phyloP scores from a whole-genome alignment of 2,797 vertebrate genomes.

The Manis javanica region DNA sequence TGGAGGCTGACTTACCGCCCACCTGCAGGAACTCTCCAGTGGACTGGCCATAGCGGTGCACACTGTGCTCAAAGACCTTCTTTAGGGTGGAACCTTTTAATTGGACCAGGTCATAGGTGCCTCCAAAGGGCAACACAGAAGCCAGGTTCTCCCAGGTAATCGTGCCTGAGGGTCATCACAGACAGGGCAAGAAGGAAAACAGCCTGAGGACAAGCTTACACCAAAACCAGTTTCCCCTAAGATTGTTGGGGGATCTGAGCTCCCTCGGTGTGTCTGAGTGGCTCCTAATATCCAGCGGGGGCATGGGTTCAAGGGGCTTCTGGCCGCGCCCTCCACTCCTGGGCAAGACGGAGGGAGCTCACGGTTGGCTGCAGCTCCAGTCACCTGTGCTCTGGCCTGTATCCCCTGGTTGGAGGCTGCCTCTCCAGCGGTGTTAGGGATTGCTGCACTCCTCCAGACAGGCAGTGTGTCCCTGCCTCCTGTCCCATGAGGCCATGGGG shows the following conservation, averaged over 20 bases:
- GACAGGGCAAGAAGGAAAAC: neutral
- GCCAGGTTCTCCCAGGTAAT: slow-evolving; percentile 94
- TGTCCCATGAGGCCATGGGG: neutral
- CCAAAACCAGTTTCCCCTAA: neutral
- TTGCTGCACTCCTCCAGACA: neutral
- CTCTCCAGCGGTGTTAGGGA: neutral
- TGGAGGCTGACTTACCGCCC: slow-evolving; percentile 88
- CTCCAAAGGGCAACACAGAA: slow-evolving; percentile 93
- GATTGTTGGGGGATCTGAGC: neutral
- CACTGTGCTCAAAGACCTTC: slow-evolving; percentile 93
- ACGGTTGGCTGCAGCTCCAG: neutral
- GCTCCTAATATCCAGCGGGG: neutral
- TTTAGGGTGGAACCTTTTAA: slow-evolving; percentile 93
- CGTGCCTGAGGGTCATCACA: slow-evolving; percentile 86
- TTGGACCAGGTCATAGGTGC: slow-evolving; percentile 92
- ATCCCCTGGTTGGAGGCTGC: neutral
- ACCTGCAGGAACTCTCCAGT: slow-evolving; percentile 96
- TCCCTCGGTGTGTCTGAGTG: neutral
- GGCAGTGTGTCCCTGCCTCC: neutral
- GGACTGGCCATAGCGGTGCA: slow-evolving; percentile 89
- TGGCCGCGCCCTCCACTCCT: neutral
- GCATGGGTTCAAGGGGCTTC: neutral
- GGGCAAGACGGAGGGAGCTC: neutral
- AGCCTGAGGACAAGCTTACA: neutral
- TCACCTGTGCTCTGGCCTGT: neutral